Base-by-base conservation (phyloP, 2,113 vertebrate genomes). In the Passer domesticus region DNA sequence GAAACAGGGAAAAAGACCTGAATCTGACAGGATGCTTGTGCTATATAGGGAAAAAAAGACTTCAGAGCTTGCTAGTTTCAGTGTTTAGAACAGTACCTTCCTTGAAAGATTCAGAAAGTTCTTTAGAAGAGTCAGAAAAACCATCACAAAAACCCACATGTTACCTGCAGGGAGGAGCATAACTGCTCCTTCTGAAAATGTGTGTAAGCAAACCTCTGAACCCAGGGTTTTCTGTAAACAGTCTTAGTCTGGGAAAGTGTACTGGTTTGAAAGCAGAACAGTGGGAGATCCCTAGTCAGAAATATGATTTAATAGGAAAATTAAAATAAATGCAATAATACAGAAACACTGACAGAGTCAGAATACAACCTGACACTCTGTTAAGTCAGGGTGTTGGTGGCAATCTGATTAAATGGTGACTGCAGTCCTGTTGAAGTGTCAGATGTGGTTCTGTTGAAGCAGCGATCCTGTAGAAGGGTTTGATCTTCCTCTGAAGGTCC, bases 91-190 rank as follows among this genome's bases (percentile, higher is more conserved):
- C 8, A 62, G 14, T 74, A 47, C 15, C 13, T 55, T 35, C 20
- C 49, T 75, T 58, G 37, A 53, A 81, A 62, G 31, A 70, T 47
- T 43, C 22, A 78, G 21, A 55, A 67, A 25, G 25, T 33, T 82
- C 31, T 41, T 4, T 2, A 47, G 28, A 30, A 20, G 13, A 41
- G 15, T 60, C 0, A 14, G 41, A 73, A 70, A 60, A 47, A 44
- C 0, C 23, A 37, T n/a, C 15, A 25, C 23, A 18, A 67, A 46
- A 11, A 1, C 58, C 11, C 24, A 25, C 15, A 3, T 59, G 0
- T 50, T 64, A 9, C 39, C 20, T 52, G 5, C 27, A 27, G 35
- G 15, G 52, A 44, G 69, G 21, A 52, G 24, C 19, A 5, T 68
- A 83, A 59, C 11, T 79, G 12, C 21, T 35, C 24, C 7, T 58